Base-by-base conservation (phyloP, 2,888 invertebrate genomes). In the Epistrophe eligans region DNA sequence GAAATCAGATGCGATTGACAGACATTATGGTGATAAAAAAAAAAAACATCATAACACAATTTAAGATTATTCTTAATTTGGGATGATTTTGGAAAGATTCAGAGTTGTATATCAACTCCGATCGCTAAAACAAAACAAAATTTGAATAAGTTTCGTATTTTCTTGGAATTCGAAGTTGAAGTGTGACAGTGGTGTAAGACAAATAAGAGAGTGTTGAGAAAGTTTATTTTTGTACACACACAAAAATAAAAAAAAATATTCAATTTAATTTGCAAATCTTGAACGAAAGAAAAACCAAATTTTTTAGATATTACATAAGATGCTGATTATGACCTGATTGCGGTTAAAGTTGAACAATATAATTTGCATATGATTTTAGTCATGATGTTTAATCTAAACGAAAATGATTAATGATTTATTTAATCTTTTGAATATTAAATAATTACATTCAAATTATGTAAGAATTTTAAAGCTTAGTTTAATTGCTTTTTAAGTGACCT, bases 51-150 rank as follows among this genome's bases (percentile, higher is more conserved):
- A 72, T 60, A 71, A 60, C 50, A 52, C 48, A 50, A 48, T 60
- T 72, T 52, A 19, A 55, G 73, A 79, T 79, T 67, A 73, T 79
- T 73, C 52, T 70, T 24, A 40, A 40, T 62, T 38, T 62, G 19
- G 40, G 72, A 60, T 67, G 71, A 32, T 32, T 48, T 50, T 66
- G 66, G 13, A 32, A 48, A 13, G 35, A 19, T 11, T 19, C 28
- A 35, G 52, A 35, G 35, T 24, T 62, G 50, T 43, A 48, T 48
- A 58, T 38, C 55, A 17, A 62, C 38, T 24, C 62, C n/a, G n/a
- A n/a, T 13, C 13, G 1, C 15, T 17, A 9, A 32, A 57, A 57
- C 15, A 57, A n/a, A 57, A 24, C 58, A 17, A 58, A 58, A 35
- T 58, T 70, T 40, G 11, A 40, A 70, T 45, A 57, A 64, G 55